Evolutionary conservation across 2,888 invertebrate species (phyloP), one percentile per base, ranked within the genome.

Genomic region (Polietes domitor): DNA sequence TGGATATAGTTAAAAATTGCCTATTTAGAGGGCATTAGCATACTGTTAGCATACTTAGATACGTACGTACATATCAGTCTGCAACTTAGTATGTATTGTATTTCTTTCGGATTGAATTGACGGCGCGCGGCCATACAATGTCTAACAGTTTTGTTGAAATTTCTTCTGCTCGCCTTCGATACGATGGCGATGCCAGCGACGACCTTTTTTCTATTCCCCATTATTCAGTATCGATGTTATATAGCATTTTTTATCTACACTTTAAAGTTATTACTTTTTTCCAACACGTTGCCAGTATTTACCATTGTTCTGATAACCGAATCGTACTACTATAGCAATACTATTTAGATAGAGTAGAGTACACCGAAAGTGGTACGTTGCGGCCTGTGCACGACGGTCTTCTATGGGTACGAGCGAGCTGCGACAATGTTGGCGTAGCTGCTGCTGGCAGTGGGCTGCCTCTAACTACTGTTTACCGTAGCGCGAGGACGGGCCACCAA

Each of bases 401-500:
- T 32, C 37, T 58, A 37, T 50, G 2, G 68, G 58, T 55, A 19
- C 50, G 47, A 17, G n/a, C 37, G 21, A n/a, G n/a, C n/a, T n/a
- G n/a, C 47, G 58, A 9, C n/a, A 41, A 58, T 43, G 43, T 68
- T 47, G 12, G 43, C 26, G 76, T 77, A 58, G 63, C 71, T 77
- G 63, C 47, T 61, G 68, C 71, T 70, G 68, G 32, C 47, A 47
- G 58, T 74, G 58, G 70, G 72, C 74, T 74, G 63, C 70, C 58
- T 73, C 73, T n/a, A 80, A 77, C 77, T 83, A 83, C 83, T 83
- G 83, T 83, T 83, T 80, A 77, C 80, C 77, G 43, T 58, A n/a
- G 73, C 77, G 80, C 26, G 43, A 21, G 47, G 58, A 12, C 6
- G 73, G 63, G 74, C 71, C 17, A 77, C n/a, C 37, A 58, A 70